A percentile compares a stretch with the other conserved stretches of the same genome.
Evolutionary conservation across 2,888 invertebrate genomes (phyloP).

Genomic region (Diarsia rubi): DNA sequence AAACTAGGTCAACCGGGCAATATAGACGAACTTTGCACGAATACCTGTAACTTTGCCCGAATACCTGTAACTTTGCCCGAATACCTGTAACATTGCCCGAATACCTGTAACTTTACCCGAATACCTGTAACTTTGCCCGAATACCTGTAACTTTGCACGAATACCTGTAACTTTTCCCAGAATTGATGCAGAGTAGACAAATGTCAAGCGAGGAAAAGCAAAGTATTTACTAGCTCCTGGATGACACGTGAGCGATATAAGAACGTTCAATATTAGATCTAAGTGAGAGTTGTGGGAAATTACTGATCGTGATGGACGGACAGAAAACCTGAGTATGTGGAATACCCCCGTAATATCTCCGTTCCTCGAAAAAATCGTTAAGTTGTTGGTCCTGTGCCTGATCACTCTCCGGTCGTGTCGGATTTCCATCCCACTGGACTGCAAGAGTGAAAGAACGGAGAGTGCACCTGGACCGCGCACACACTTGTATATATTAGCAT

Average conservation of each 20-base stretch:
- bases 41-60: conserved; percentile 38
- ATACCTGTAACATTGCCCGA: conserved; percentile 35
- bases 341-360: too few species aligned
- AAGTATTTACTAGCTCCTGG: not conserved
- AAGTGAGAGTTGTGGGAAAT: too few species aligned
- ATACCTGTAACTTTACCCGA: conserved; percentile 16
- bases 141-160: not conserved
- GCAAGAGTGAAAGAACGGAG: too few species aligned
- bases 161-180: conserved; percentile 37
- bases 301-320: too few species aligned
- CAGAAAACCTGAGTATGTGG: too few species aligned
- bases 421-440: too few species aligned
- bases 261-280: conserved; percentile 10
- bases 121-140: conserved; percentile 38
- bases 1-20: conserved; percentile 30
- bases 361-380: too few species aligned
- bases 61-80: not conserved
- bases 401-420: too few species aligned
- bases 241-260: not conserved
- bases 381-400: too few species aligned
- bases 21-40: conserved; percentile 9
- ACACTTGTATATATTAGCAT: too few species aligned
- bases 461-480: too few species aligned
- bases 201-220: not conserved
- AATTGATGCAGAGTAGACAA: conserved; percentile 7